Evolutionary conservation across 2,888 invertebrate genomes (phyloP).

Genomic region (Caenorhabditis afra): DNA sequence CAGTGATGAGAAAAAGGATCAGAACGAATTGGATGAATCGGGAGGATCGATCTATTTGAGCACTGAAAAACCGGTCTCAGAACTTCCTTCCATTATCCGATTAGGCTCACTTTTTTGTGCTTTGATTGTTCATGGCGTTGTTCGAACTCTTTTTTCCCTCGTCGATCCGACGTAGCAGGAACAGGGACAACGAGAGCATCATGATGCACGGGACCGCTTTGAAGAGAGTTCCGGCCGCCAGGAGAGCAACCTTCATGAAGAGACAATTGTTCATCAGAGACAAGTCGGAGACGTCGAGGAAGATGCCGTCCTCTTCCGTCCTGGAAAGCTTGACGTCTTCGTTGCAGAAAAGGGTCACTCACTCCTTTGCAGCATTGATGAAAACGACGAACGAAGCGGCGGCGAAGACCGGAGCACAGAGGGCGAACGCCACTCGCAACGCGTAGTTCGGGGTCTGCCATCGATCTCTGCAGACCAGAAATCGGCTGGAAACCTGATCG

Average conservation of each 20-base stretch:
- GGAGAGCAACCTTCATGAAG: slow-evolving; percentile 21
- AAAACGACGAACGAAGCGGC: slow-evolving; percentile 22
- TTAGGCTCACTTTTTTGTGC: slow-evolving; percentile 5
- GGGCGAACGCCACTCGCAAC: slow-evolving; percentile 5
- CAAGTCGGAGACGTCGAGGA: slow-evolving; percentile 26
- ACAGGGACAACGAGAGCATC: slow-evolving; percentile 13
- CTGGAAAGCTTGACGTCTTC: background rate
- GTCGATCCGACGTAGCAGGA: slow-evolving; percentile 18
- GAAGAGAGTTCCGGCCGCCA: slow-evolving; percentile 15
- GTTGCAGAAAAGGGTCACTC: background rate
- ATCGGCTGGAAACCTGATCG: too few species aligned
- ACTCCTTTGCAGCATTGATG: slow-evolving; percentile 30
- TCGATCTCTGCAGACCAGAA: slow-evolving; percentile 20
- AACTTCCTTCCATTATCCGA: background rate
- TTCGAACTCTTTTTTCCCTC: slow-evolving; percentile 24
- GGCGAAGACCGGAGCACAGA: slow-evolving; percentile 24
- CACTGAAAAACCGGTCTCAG: background rate
- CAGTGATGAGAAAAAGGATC: slow-evolving; percentile 14
- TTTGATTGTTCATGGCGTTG: background rate
- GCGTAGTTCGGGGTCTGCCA: slow-evolving; percentile 47
- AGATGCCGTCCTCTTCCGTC: slow-evolving; percentile 29
- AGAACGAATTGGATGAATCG: slow-evolving; percentile 10
- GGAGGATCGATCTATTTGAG: slow-evolving; percentile 10
- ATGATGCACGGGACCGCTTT: slow-evolving; percentile 33
- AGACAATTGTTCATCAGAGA: slow-evolving; percentile 25